Evolutionary conservation across 2,888 invertebrate species (phyloP).

Genomic region (Argynnis bischoffii): DNA sequence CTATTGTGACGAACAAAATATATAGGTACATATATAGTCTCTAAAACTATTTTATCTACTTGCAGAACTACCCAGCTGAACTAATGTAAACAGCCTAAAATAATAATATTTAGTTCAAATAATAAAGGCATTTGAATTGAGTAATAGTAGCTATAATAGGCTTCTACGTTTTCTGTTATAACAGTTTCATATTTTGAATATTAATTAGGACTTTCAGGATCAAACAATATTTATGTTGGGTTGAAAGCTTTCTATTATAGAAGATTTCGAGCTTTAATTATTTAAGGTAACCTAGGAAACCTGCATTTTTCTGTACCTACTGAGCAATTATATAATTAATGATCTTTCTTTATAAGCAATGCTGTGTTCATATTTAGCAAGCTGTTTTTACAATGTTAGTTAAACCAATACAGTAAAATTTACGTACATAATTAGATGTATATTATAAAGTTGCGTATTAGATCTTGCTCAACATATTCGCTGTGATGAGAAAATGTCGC

Average conservation of each 20-base stretch:
- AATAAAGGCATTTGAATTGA: too few species aligned
- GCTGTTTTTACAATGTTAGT: background rate
- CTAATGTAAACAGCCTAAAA: too few species aligned
- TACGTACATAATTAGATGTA: too few species aligned
- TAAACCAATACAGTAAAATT: background rate
- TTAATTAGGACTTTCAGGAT: slow-evolving; percentile 4
- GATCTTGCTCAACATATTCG: too few species aligned
- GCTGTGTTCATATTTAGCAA: slow-evolving; percentile 5
- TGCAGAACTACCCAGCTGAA: too few species aligned
- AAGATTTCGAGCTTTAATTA: slow-evolving; percentile 12
- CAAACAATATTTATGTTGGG: slow-evolving; percentile 12
- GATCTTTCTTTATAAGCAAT: background rate
- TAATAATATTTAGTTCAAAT: too few species aligned
- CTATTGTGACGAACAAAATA: too few species aligned
- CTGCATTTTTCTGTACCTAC: slow-evolving; percentile 10
- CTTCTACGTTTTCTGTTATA: background rate
- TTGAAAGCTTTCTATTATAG: slow-evolving; percentile 8
- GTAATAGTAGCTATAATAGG: too few species aligned
- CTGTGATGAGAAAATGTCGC: too few species aligned
- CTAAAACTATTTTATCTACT: too few species aligned
- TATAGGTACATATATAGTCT: too few species aligned
- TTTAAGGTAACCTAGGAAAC: slow-evolving; percentile 14
- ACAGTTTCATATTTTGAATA: slow-evolving; percentile 9
- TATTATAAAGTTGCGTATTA: too few species aligned
- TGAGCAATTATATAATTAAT: slow-evolving; percentile 8